Evolutionary conservation across 2,113 vertebrate species (phyloP).

Genomic region (Meleagris gallopavo): DNA sequence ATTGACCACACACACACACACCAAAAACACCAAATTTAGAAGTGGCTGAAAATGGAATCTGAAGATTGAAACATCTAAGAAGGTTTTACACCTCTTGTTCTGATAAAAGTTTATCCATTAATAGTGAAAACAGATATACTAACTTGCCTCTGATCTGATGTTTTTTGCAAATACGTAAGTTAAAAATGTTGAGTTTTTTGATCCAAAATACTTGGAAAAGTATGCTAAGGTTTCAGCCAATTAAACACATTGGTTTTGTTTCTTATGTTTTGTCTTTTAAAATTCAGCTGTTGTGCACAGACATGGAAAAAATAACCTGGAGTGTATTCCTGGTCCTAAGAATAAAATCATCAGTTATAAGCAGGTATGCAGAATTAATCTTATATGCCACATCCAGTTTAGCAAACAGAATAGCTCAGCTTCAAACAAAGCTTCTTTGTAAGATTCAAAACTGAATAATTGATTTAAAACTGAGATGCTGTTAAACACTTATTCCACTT

Average conservation of each 20-base stretch:
- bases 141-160: neutral
- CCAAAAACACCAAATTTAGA: neutral
- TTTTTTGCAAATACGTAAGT: neutral
- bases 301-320: neutral
- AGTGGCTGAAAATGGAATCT: neutral
- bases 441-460: slow-evolving; percentile 12
- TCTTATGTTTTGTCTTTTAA: neutral
- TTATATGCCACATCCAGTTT: neutral
- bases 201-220: neutral
- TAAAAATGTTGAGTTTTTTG: neutral
- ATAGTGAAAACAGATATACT: neutral
- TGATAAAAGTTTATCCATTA: neutral
- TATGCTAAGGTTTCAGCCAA: neutral
- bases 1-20: neutral
- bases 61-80: neutral
- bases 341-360: neutral
- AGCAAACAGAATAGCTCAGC: neutral
- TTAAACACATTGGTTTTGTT: neutral
- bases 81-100: neutral
- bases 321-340: neutral
- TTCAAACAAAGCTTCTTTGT: slow-evolving; percentile 34
- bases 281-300: neutral
- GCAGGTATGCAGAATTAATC: neutral
- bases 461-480: slow-evolving; percentile 27
- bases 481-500: slow-evolving; percentile 50